Evolutionary conservation across 2,888 invertebrate species (phyloP).

Genomic region (Lepidochrysops patricia): DNA sequence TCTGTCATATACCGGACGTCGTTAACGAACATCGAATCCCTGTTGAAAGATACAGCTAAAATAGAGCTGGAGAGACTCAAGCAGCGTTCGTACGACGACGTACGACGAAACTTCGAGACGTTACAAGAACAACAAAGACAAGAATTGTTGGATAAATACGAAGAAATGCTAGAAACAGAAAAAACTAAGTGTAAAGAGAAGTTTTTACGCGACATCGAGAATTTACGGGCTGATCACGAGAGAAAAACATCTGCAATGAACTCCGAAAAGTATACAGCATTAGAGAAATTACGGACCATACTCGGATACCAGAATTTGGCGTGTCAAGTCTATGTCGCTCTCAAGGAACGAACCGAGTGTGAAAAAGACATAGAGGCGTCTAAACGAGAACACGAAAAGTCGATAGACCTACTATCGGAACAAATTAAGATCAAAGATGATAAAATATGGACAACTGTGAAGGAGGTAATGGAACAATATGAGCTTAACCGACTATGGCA

Average conservation of each 20-base stretch:
- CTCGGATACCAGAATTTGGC: conserved; percentile 57
- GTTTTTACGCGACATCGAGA: conserved; percentile 41
- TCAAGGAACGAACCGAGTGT: conserved; percentile 54
- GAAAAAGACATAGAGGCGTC: conserved; percentile 37
- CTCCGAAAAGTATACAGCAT: conserved; percentile 49
- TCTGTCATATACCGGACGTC: conserved; percentile 39
- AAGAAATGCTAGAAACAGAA: conserved; percentile 36
- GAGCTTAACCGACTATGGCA: conserved; percentile 46
- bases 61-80: conserved; percentile 39
- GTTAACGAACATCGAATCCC: conserved; percentile 41
- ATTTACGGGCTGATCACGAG: conserved; percentile 27
- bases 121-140: conserved; percentile 46
- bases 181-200: conserved; percentile 37
- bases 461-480: conserved; percentile 39
- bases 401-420: conserved; percentile 37
- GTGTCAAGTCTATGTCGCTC: conserved; percentile 58
- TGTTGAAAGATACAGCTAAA: conserved; percentile 42
- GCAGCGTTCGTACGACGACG: conserved; percentile 35
- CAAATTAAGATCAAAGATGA: conserved; percentile 40
- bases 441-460: conserved; percentile 38
- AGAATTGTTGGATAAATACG: conserved; percentile 41
- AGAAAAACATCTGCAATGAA: conserved; percentile 48
- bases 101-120: conserved; percentile 38
- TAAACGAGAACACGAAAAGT: conserved; percentile 41
- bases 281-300: conserved; percentile 47